Percentiles rank a stretch among this genome's conserved stretches.
phyloP scores from a whole-genome alignment of 2,888 invertebrate species.

The Cryptocephalus moraei region DNA sequence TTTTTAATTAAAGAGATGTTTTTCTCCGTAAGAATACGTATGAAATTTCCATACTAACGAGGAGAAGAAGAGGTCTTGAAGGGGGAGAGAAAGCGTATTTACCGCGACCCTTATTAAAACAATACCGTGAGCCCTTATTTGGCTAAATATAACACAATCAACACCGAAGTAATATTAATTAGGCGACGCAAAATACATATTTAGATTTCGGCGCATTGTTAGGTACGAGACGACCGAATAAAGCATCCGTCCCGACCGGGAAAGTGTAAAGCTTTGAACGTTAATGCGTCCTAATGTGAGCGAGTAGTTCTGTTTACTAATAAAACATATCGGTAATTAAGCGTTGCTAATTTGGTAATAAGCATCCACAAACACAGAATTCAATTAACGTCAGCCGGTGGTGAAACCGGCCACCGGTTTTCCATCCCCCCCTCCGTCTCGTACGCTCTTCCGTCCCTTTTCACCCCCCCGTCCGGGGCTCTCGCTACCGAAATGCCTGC shows the following conservation, averaged over 20 bases:
- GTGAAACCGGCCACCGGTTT: no score
- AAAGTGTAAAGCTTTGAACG: constrained; percentile 32
- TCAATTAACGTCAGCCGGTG: constrained; percentile 32
- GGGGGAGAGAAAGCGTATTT: no score
- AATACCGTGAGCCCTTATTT: constrained; percentile 4
- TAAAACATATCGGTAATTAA: constrained; percentile 41
- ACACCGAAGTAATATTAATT: constrained; percentile 14
- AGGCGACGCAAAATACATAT: constrained; percentile 16
- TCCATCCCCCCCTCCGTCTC: no score
- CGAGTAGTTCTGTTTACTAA: constrained; percentile 38
- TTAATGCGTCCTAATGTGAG: constrained; percentile 35
- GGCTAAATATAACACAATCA: constrained; percentile 12
- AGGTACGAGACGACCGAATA: constrained; percentile 26
- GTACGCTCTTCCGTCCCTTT: no score
- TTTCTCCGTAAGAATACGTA: no score
- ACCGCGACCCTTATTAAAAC: background rate
- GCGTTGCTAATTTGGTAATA: constrained; percentile 41
- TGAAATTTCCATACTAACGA: no score
- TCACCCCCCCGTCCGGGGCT: no score
- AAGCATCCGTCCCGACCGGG: constrained; percentile 24
- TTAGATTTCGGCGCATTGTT: constrained; percentile 15
- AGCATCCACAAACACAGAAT: constrained; percentile 41
- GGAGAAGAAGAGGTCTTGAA: no score
- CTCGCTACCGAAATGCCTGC: no score
- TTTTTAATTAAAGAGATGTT: no score